A percentile compares a stretch with the other conserved stretches of the same genome.
These are phyloP conservation scores for Elaphurus davidianus DNA, from an alignment of 2,113 vertebrate genomes.

Conservation along the genomic window DNA sequence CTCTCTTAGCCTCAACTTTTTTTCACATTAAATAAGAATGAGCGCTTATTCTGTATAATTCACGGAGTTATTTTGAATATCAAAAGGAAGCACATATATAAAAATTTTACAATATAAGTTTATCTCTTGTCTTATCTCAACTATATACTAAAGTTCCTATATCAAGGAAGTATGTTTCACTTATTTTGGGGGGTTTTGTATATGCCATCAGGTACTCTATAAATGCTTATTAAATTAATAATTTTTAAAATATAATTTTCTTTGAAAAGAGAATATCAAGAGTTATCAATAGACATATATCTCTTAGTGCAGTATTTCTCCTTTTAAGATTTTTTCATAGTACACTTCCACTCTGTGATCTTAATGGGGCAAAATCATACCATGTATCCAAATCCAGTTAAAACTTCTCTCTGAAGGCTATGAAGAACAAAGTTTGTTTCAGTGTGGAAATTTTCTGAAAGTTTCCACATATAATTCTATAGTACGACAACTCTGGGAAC, in stretches of 20 bases:
- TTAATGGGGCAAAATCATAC: neutral
- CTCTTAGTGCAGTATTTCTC: neutral
- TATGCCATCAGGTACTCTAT: neutral
- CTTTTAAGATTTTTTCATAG: constrained; percentile 1
- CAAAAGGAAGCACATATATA: neutral
- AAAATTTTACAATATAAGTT: neutral
- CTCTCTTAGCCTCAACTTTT: neutral
- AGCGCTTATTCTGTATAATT: neutral
- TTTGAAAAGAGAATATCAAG: neutral
- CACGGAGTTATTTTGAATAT: neutral
- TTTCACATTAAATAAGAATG: neutral
- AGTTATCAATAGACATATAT: neutral
- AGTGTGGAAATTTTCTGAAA: neutral
- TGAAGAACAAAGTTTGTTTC: neutral
- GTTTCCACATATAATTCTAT: neutral
- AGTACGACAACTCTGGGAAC: neutral
- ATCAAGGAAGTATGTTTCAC: neutral
- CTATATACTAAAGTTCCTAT: neutral
- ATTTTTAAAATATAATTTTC: neutral
- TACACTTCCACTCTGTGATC: neutral
- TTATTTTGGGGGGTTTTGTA: neutral
- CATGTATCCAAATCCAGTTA: neutral
- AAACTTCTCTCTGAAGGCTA: neutral
- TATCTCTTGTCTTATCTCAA: neutral
- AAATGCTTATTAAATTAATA: constrained; percentile 9